A percentile compares a stretch with the other conserved stretches of the same genome.
Conservation (phyloP, 2,888 invertebrate species). For the Polymixis lichenea region DNA sequence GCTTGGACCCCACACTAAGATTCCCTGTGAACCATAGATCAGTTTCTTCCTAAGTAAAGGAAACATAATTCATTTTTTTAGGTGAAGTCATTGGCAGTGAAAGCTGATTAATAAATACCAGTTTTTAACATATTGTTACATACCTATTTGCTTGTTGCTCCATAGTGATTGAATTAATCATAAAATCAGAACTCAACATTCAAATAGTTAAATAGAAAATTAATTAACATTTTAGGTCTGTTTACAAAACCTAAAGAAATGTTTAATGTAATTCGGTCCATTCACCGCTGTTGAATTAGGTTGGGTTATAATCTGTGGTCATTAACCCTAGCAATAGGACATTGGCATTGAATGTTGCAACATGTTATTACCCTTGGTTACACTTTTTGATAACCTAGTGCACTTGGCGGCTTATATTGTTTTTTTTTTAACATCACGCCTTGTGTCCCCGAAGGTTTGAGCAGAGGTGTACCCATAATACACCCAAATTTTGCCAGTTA, state of each 20-base stretch:
- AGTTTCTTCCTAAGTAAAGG: background rate
- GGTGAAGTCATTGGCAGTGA: background rate
- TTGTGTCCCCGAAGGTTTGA: no score
- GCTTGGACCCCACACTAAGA: background rate
- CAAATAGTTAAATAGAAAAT: background rate
- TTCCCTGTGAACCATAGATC: background rate
- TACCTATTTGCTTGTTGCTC: background rate
- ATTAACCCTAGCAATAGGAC: background rate
- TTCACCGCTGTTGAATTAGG: background rate
- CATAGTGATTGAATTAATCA: background rate
- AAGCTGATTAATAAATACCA: background rate
- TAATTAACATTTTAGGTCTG: background rate
- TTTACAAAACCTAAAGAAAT: background rate
- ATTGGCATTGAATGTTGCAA: slow-evolving; percentile 7
- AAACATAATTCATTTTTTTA: background rate
- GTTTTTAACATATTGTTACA: background rate
- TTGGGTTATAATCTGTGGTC: slow-evolving; percentile 17
- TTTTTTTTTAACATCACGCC: no score
- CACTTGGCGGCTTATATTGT: no score
- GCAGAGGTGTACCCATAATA: no score
- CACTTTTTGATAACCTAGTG: background rate
- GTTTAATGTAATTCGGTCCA: background rate
- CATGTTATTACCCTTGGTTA: background rate
- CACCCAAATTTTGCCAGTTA: no score
- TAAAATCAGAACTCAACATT: no score